Percentiles rank a stretch among this genome's conserved stretches.
These are phyloP conservation scores for Neotragus moschatus DNA, from an alignment of 2,113 vertebrate species.

Conservation along the genomic window DNA sequence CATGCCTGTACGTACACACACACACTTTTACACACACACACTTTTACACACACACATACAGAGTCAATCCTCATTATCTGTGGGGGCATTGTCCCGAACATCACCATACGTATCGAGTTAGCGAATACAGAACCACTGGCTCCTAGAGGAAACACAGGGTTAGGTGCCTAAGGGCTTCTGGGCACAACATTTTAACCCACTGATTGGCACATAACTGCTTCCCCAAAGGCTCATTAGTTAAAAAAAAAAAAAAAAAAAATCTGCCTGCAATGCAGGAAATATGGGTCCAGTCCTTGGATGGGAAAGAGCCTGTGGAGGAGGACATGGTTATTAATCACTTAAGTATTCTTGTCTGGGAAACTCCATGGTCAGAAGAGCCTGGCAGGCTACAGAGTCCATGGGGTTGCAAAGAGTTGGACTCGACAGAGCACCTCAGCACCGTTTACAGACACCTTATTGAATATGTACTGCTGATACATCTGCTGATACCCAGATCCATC, in stretches of 20 bases:
- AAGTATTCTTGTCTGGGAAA: background rate
- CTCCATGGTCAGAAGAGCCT: background rate
- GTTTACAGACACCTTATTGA: background rate
- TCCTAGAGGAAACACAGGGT: background rate
- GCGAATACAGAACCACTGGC: fast-evolving
- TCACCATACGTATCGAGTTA: background rate
- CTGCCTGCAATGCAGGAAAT: background rate
- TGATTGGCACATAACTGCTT: background rate
- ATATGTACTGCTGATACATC: fast-evolving
- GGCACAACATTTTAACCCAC: too few relatives aligned
- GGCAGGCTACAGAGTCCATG: background rate
- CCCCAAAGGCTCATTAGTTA: background rate
- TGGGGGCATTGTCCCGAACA: too few relatives aligned
- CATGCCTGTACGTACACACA: fast-evolving
- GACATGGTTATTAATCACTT: background rate
- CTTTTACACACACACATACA: background rate
- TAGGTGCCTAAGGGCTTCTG: fast-evolving
- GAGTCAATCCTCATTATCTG: background rate
- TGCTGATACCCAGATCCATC: too few relatives aligned
- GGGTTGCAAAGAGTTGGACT: background rate
- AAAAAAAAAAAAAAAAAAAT: background rate
- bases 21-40: background rate
- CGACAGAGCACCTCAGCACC: fast-evolving
- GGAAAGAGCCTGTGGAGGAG: background rate
- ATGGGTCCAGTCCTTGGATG: background rate